These are phyloP conservation scores for Fragum sueziense DNA, from an alignment of 2,888 invertebrate genomes.

Conservation along the genomic window DNA sequence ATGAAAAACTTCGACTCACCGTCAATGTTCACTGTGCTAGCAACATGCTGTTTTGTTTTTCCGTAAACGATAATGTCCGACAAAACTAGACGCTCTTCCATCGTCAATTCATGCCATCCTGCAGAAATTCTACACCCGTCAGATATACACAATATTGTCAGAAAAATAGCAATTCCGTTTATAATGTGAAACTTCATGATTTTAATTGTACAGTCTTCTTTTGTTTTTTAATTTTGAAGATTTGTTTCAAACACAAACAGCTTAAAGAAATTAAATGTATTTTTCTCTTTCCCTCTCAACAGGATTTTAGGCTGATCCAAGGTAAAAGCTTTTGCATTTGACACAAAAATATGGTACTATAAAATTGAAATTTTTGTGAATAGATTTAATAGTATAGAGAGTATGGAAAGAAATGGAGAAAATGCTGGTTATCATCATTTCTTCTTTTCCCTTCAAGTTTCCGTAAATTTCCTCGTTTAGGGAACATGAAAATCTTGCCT, in stretches of 20 bases:
- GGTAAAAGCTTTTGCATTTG: too few relatives aligned
- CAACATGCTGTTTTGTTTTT: conserved; percentile 43
- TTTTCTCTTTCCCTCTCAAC: too few relatives aligned
- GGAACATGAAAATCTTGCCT: too few relatives aligned
- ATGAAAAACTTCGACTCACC: conserved; percentile 34
- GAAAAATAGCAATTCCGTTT: neutral
- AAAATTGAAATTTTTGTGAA: too few relatives aligned
- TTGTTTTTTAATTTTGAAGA: neutral
- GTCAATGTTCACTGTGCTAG: neutral
- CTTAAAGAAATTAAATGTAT: neutral
- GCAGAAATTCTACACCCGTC: conserved; percentile 29
- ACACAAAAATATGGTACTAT: too few relatives aligned
- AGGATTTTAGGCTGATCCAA: too few relatives aligned
- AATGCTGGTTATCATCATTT: too few relatives aligned
- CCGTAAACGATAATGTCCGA: conserved; percentile 54
- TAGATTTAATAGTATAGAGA: too few relatives aligned
- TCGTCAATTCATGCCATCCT: conserved; percentile 33
- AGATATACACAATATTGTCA: neutral
- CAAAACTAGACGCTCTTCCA: conserved; percentile 35
- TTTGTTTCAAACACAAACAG: neutral
- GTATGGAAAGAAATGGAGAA: too few relatives aligned
- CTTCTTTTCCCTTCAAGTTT: too few relatives aligned
- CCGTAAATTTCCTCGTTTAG: too few relatives aligned
- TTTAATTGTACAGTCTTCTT: neutral
- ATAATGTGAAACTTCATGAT: neutral